These are phyloP conservation scores for Plebejus anna DNA, from an alignment of 2,888 invertebrate genomes.

Conservation along the genomic window DNA sequence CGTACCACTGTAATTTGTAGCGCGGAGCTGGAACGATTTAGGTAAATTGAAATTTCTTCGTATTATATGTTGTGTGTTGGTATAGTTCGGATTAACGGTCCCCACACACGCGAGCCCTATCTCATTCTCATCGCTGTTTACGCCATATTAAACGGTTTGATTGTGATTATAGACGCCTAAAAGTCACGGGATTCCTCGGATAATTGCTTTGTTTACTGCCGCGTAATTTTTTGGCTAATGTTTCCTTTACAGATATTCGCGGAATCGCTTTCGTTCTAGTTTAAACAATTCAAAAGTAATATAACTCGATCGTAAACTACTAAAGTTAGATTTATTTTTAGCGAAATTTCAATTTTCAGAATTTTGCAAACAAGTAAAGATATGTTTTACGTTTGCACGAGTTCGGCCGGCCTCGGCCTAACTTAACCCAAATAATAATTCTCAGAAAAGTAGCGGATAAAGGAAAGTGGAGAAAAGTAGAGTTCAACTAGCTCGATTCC, in stretches of 20 bases:
- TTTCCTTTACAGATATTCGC: not conserved
- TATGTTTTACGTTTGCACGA: not conserved
- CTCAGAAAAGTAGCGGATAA: not conserved
- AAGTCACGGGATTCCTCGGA: constrained; percentile 37
- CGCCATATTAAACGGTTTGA: constrained; percentile 73
- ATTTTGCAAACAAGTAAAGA: not conserved
- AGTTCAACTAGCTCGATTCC: constrained; percentile 70
- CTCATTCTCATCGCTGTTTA: constrained; percentile 70
- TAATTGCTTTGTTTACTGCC: constrained; percentile 34
- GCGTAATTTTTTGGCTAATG: constrained; percentile 22
- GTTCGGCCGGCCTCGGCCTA: not conserved
- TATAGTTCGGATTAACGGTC: constrained; percentile 61
- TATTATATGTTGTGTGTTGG: constrained; percentile 42
- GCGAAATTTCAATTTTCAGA: constrained; percentile 26
- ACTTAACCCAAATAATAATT: constrained; percentile 1
- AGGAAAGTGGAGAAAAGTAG: not conserved
- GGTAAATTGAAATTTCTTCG: constrained; percentile 45
- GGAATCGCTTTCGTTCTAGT: constrained; percentile 23
- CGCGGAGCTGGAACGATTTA: constrained; percentile 38
- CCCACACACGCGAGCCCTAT: constrained; percentile 64
- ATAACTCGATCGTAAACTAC: constrained; percentile 28
- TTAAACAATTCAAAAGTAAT: constrained; percentile 29
- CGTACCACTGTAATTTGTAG: constrained; percentile 35
- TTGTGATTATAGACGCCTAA: constrained; percentile 63
- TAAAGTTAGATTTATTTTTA: constrained; percentile 30